Evolutionary conservation across 2,113 vertebrate species (phyloP), one percentile per base, ranked within the genome.

Genomic region (Cepphus grylle): DNA sequence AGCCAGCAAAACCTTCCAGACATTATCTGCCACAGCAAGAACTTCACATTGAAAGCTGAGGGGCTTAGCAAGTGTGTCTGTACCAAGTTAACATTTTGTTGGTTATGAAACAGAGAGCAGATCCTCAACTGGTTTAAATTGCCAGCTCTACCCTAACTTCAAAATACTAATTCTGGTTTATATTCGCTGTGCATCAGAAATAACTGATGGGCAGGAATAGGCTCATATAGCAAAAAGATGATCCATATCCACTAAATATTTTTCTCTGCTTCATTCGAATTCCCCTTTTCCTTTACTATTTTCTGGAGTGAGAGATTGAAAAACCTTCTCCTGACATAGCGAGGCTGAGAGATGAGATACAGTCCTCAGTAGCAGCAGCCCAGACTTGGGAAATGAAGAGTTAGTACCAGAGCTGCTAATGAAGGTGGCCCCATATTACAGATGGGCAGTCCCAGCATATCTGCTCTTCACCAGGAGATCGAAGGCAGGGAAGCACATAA

Each of bases 21-120:
- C 58, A 74, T 93, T 86, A 86, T 82, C 61, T 73, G 61, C 83
- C 85, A 76, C 78, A 84, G 63, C 63, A 91, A 94, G 78, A 90
- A 55, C 19, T 74, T 90, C 36, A 43, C 5, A 1, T 6, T 65
- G 79, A 72, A 96, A 88, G 27, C 26, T 34, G 56, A 79, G 19
- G 18, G 21, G 65, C 13, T 84, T 66, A 85, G n/a, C 56, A 70
- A 86, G 15, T 2, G 5, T 30, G 22, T 88, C 65, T 83, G 77
- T 67, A 81, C 27, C 22, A 30, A 81, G 49, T 0, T 1, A 91
- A 78, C 13, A 69, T n/a, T 70, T 58, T 65, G 20, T 38, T 74
- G 26, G 29, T 69, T 65, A 58, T 50, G 78, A 95, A 92, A 88
- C 32, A 85, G n/a, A 93, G 18, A 82, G 29, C 13, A 72, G 53